Conservation (phyloP, 2,113 vertebrate genomes). For the Grus americana region DNA sequence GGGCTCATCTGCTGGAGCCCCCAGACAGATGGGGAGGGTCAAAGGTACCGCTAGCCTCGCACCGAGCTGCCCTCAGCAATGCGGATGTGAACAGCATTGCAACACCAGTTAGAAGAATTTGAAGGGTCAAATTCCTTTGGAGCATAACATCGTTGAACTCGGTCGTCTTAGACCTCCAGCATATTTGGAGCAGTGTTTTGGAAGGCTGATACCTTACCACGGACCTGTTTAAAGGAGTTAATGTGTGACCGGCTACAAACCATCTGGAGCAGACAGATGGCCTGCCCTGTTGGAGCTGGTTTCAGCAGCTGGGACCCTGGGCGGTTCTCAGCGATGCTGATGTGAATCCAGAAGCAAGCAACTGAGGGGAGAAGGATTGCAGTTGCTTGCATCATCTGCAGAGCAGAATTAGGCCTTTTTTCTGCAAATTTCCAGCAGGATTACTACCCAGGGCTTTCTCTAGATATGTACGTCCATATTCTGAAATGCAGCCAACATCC, state of each 20-base stretch:
- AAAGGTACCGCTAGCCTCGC: neutral
- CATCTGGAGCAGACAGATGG: neutral
- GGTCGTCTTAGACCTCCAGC: neutral
- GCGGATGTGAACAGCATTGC: neutral
- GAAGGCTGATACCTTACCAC: neutral
- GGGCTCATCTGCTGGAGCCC: neutral
- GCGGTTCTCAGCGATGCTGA: neutral
- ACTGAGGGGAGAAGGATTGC: neutral
- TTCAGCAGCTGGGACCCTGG: neutral
- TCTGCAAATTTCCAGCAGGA: neutral
- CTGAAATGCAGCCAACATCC: neutral
- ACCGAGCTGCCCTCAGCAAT: neutral
- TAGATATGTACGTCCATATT: neutral
- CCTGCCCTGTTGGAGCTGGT: neutral
- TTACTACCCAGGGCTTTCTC: neutral
- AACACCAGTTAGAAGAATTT: neutral
- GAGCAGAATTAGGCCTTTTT: neutral
- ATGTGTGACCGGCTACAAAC: constrained; percentile 11
- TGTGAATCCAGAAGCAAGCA: neutral
- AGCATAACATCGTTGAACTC: neutral
- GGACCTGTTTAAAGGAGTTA: constrained; percentile 16
- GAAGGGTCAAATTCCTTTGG: constrained; percentile 22
- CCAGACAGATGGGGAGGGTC: neutral
- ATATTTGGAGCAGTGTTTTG: fast-evolving
- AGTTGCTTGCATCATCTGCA: neutral